phyloP scores from a whole-genome alignment of 1,140 invertebrate genomes.

The Zaprionus lachaisei region DNA sequence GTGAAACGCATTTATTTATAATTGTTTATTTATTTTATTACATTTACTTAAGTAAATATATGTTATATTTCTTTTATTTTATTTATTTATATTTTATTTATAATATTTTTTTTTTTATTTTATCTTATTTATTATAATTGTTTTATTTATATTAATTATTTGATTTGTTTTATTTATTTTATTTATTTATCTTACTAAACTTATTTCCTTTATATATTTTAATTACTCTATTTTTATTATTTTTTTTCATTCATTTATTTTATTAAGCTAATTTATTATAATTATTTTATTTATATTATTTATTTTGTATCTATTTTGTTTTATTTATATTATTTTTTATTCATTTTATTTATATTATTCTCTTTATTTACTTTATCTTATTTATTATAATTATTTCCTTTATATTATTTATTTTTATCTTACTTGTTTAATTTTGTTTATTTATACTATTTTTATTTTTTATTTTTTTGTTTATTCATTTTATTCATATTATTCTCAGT shows the following conservation, averaged over 20 bases:
- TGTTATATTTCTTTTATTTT: background rate
- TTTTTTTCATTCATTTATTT: background rate
- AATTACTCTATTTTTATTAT: too few relatives aligned
- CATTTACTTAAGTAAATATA: too few relatives aligned
- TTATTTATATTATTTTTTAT: background rate
- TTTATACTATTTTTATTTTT: background rate
- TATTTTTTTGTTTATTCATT: background rate
- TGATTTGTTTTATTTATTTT: too few relatives aligned
- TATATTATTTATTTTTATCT: too few relatives aligned
- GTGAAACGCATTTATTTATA: too few relatives aligned
- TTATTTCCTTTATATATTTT: too few relatives aligned
- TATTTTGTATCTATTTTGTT: background rate
- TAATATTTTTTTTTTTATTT: background rate
- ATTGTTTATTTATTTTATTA: too few relatives aligned
- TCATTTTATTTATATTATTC: background rate
- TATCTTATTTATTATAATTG: too few relatives aligned
- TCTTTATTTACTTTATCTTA: background rate
- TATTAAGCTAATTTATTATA: background rate
- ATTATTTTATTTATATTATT: background rate
- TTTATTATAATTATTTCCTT: too few relatives aligned
- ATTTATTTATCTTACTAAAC: background rate
- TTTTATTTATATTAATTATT: too few relatives aligned
- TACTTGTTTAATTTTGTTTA: background rate
- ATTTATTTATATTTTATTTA: background rate
- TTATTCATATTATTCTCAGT: too few relatives aligned